A percentile compares a stretch with the other conserved stretches of the same genome.
These are phyloP conservation scores for Phycodurus eques DNA, from an alignment of 2,113 vertebrate species.

Conservation along the genomic window DNA sequence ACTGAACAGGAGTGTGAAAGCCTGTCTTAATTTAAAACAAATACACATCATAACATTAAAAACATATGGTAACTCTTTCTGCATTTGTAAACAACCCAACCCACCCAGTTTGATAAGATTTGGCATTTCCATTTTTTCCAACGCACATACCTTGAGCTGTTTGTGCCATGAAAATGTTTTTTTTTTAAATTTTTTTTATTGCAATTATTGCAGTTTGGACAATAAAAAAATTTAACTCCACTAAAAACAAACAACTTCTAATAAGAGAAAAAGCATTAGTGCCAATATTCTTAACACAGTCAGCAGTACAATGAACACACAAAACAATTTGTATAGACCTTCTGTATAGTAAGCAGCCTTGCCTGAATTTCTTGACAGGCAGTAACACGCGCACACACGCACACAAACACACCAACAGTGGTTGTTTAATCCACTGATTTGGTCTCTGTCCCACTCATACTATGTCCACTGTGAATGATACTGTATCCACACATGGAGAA, in stretches of 20 bases:
- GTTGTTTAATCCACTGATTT: constrained; percentile 69
- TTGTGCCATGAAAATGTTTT: constrained; percentile 72
- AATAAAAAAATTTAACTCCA: constrained; percentile 76
- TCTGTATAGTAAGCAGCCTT: constrained; percentile 75
- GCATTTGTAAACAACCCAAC: constrained; percentile 76
- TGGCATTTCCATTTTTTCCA: constrained; percentile 74
- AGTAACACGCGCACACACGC: constrained; percentile 66
- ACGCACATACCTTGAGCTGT: constrained; percentile 73
- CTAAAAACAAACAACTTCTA: constrained; percentile 70
- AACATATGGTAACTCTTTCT: constrained; percentile 72
- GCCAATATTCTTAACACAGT: constrained; percentile 88
- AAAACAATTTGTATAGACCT: constrained; percentile 73
- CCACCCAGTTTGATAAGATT: constrained; percentile 74
- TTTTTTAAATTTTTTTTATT: constrained; percentile 23
- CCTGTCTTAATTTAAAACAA: constrained; percentile 80
- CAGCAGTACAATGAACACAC: constrained; percentile 75
- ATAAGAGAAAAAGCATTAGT: constrained; percentile 86
- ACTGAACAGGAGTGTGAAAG: constrained; percentile 81
- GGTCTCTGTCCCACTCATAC: constrained; percentile 68
- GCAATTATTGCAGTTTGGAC: constrained; percentile 77
- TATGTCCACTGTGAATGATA: constrained; percentile 51
- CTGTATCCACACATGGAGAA: constrained; percentile 63
- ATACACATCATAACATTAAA: constrained; percentile 76
- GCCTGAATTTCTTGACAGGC: constrained; percentile 68
- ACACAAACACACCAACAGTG: constrained; percentile 45